These are phyloP conservation scores for Sphyrna mokarran DNA, from an alignment of 2,113 vertebrate species.

Conservation along the genomic window DNA sequence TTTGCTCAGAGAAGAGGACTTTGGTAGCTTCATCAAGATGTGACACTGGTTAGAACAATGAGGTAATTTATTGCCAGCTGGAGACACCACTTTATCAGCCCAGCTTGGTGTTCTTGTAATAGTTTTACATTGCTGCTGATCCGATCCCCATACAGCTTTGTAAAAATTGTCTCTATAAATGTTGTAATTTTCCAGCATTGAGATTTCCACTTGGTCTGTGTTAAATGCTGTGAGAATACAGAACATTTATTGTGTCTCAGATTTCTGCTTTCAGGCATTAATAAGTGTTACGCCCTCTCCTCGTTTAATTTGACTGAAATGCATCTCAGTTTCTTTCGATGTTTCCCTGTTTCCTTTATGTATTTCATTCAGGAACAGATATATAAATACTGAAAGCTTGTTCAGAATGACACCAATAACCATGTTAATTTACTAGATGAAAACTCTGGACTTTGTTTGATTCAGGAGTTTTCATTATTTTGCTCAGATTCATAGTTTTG, in stretches of 20 bases:
- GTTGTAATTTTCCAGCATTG: not conserved
- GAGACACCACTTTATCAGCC: constrained; percentile 49
- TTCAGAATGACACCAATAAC: not conserved
- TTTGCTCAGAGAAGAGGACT: not conserved
- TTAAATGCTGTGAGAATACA: not conserved
- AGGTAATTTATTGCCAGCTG: constrained; percentile 49
- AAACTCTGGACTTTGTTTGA: not conserved
- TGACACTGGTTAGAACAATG: constrained; percentile 50
- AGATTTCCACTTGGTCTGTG: not conserved
- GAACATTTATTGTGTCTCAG: not conserved
- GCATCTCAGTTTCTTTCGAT: not conserved
- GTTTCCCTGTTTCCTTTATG: not conserved
- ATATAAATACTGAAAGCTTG: not conserved
- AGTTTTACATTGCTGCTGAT: constrained; percentile 47
- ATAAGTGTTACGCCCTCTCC: not conserved
- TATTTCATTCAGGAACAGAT: too few species aligned
- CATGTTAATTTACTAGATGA: not conserved
- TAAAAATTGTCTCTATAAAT: constrained; percentile 9
- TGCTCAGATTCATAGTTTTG: not conserved
- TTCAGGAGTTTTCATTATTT: not conserved
- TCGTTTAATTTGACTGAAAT: not conserved
- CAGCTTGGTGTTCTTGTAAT: constrained; percentile 46
- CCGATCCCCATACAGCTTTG: constrained; percentile 37
- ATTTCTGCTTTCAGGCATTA: not conserved
- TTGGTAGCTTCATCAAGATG: constrained; percentile 10